These are phyloP conservation scores for Ochlodes sylvanus DNA, from an alignment of 2,888 invertebrate species.

Conservation along the genomic window DNA sequence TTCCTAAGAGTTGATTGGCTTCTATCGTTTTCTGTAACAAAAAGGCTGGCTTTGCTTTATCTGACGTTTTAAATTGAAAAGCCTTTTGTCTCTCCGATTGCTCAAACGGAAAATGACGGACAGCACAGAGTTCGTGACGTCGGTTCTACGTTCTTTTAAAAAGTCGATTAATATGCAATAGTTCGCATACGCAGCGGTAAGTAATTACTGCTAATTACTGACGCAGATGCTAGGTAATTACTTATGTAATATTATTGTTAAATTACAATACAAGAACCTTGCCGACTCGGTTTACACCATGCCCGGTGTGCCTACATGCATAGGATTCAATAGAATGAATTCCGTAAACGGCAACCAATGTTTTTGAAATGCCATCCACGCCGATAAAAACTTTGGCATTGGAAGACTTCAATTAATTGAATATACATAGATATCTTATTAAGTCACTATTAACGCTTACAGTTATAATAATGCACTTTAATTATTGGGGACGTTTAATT, in stretches of 20 bases:
- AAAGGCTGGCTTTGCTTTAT: conserved; percentile 40
- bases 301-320: not conserved
- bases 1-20: conserved; percentile 40
- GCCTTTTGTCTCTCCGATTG: conserved; percentile 38
- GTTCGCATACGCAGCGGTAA: conserved; percentile 30
- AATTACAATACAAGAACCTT: conserved; percentile 25
- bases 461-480: not conserved
- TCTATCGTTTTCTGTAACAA: conserved; percentile 40
- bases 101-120: conserved; percentile 38
- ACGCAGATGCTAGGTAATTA: conserved; percentile 17
- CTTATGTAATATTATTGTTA: conserved; percentile 19
- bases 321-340: conserved; percentile 8
- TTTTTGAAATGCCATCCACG: conserved; percentile 1
- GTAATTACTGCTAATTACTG: conserved; percentile 22
- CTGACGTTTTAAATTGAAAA: conserved; percentile 40
- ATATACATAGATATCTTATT: not conserved
- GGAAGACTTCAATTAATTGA: conserved; percentile 6
- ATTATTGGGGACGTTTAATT: not conserved
- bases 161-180: conserved; percentile 33
- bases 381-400: not conserved
- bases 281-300: conserved; percentile 6
- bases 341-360: conserved; percentile 4
- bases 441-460: not conserved
- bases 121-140: conserved; percentile 32
- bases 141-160: conserved; percentile 21